Percentiles rank a stretch among this genome's conserved stretches.
These are phyloP conservation scores for Scolopax bukidnonensis DNA, from an alignment of 2,797 vertebrate genomes.

Conservation along the genomic window DNA sequence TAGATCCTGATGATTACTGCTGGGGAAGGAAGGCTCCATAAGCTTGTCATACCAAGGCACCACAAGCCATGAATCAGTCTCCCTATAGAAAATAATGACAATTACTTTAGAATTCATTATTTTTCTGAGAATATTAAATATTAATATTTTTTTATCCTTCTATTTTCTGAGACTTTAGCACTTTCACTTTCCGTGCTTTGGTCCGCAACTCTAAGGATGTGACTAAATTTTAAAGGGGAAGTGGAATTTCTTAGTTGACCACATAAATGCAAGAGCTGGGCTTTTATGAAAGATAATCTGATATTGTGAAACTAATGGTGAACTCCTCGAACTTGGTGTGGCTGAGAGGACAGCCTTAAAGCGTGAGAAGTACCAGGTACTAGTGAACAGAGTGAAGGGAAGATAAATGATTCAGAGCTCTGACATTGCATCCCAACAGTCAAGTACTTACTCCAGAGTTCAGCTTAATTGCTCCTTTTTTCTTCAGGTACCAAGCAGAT, in stretches of 20 bases:
- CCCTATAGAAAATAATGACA: not conserved
- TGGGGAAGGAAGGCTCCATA: not conserved
- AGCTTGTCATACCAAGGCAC: not conserved
- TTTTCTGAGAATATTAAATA: not conserved
- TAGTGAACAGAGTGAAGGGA: not conserved
- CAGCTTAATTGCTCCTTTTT: not conserved
- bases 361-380: not conserved
- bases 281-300: conserved; percentile 20
- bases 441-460: not conserved
- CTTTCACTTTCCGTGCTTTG: not conserved
- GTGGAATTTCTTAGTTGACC: not conserved
- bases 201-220: not conserved
- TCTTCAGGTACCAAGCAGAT: not conserved
- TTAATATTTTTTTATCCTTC: not conserved
- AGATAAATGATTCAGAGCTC: not conserved
- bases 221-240: conserved; percentile 35
- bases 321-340: not conserved
- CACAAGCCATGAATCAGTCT: not conserved
- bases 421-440: not conserved
- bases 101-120: not conserved
- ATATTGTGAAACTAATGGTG: not conserved
- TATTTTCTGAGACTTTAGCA: not conserved
- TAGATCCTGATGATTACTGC: not conserved
- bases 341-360: not conserved
- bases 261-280: not conserved